Evolutionary conservation across 2,113 vertebrate species (phyloP), one percentile per base, ranked within the genome.

Genomic region (Bufo bufo): DNA sequence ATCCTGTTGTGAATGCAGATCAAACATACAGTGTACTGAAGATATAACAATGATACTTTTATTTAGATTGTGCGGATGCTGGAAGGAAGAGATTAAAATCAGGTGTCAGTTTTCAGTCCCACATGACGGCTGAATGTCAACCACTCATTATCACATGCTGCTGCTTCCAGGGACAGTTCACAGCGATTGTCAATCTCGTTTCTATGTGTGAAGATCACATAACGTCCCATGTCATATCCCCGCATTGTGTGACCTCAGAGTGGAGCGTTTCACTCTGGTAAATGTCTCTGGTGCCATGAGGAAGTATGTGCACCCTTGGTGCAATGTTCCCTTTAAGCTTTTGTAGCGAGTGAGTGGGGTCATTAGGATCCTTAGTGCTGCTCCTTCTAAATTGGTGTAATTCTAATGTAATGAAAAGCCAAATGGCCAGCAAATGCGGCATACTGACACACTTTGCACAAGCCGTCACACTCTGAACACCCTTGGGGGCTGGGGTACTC

Each of bases 41-140:
- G 79, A 47, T 17, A 17, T 81, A 63, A 81, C 20, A 58, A n/a
- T 12, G 54, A 63, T 19, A 4, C n/a, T 50, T 54, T 78, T 56
- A 11, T 78, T 78, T 78, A 11, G 50, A 50, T 52, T 50, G 47
- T 77, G 75, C 75, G 52, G 49, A 50, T 43, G 19, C 45, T 77
- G 47, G 47, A 77, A n/a, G 75, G 49, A 77, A 23, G 9, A 54
- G 17, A 78, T 78, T 78, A 54, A 47, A 23, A 47, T 81, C 56
- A 45, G 79, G 79, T 63, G 79, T 63, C 79, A 59, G 7, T 13
- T 6, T 17, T 59, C 13, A 33, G 58, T 59, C n/a, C 52, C 79
- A 81, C 54, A 81, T 2, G 52, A 69, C 23, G 50, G n/a, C 50
- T 85, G 16, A 54, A 72, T 54, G 82, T 84, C 82, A 72, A 56